These are phyloP conservation scores for Drosophila suzukii DNA, from an alignment of 1,140 invertebrate species.

Conservation along the genomic window DNA sequence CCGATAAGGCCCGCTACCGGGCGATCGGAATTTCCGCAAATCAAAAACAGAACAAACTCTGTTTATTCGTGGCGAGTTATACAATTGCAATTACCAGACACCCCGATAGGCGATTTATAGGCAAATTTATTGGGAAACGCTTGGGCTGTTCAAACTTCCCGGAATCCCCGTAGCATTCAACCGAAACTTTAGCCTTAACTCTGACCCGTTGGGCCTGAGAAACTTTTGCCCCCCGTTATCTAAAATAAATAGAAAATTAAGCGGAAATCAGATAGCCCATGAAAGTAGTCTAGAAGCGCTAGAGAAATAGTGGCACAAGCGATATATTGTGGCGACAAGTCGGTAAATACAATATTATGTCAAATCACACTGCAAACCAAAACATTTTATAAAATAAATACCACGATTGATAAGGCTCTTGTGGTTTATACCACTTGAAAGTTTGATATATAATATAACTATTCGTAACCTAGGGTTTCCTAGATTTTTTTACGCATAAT, in stretches of 20 bases:
- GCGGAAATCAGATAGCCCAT: slow-evolving; percentile 39
- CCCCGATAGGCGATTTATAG: neutral
- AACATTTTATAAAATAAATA: neutral
- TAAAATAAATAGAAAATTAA: slow-evolving; percentile 33
- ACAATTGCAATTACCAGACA: slow-evolving; percentile 9
- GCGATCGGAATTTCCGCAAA: slow-evolving; percentile 22
- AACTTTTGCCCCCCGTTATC: slow-evolving; percentile 12
- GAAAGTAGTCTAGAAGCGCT: no score
- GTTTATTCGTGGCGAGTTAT: slow-evolving; percentile 17
- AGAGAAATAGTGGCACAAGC: no score
- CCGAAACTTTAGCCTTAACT: slow-evolving; percentile 8
- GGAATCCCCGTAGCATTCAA: slow-evolving; percentile 4
- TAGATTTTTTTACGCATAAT: no score
- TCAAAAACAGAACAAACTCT: slow-evolving; percentile 12
- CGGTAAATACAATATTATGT: neutral
- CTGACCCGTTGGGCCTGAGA: slow-evolving; percentile 1
- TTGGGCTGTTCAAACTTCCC: neutral
- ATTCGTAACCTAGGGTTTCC: no score
- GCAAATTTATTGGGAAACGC: slow-evolving; percentile 26
- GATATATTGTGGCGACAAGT: neutral
- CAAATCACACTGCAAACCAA: neutral
- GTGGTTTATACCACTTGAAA: no score
- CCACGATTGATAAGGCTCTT: no score
- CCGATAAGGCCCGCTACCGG: neutral
- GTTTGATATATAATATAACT: no score